A percentile compares a stretch with the other conserved stretches of the same genome.
Conservation (phyloP, 2,888 invertebrate species). For the Altica lythri region DNA sequence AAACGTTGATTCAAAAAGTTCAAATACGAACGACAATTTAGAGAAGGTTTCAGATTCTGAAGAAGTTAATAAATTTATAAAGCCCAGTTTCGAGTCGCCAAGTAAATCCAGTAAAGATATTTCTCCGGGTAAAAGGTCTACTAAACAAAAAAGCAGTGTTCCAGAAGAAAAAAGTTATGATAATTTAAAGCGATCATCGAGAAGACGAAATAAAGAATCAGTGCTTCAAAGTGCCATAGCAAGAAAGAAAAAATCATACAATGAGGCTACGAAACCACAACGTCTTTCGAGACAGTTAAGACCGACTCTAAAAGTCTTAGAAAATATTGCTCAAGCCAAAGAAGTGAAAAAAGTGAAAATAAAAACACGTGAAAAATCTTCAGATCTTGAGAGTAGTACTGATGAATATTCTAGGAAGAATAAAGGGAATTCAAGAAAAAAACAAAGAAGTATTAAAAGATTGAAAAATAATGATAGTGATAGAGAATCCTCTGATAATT, state of each 20-base stretch:
- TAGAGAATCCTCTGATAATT: conserved; percentile 40
- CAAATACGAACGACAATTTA: conserved; percentile 23
- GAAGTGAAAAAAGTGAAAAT: conserved; percentile 39
- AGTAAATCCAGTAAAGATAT: conserved; percentile 41
- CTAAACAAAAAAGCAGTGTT: conserved; percentile 44
- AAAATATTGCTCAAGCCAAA: conserved; percentile 63
- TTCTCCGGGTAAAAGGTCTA: conserved; percentile 45
- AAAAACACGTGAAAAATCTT: conserved; percentile 20
- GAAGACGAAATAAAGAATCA: conserved; percentile 66
- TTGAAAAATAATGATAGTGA: conserved; percentile 38
- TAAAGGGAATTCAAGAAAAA: conserved; percentile 34
- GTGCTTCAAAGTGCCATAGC: conserved; percentile 74
- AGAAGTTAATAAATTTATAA: conserved; percentile 46
- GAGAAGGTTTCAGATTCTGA: conserved; percentile 23
- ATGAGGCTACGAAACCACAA: conserved; percentile 58
- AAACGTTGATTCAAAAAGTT: conserved; percentile 28
- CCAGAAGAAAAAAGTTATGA: conserved; percentile 44
- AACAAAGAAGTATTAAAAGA: conserved; percentile 39
- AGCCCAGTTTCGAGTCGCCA: conserved; percentile 27
- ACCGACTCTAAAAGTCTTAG: conserved; percentile 69
- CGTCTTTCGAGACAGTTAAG: conserved; percentile 65
- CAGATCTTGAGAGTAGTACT: conserved; percentile 16
- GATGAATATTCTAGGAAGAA: conserved; percentile 29
- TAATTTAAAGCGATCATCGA: conserved; percentile 66
- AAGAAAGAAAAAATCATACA: conserved; percentile 72